Conservation (phyloP, 2,113 vertebrate genomes). For the Cyanoramphus novaezelandiae region DNA sequence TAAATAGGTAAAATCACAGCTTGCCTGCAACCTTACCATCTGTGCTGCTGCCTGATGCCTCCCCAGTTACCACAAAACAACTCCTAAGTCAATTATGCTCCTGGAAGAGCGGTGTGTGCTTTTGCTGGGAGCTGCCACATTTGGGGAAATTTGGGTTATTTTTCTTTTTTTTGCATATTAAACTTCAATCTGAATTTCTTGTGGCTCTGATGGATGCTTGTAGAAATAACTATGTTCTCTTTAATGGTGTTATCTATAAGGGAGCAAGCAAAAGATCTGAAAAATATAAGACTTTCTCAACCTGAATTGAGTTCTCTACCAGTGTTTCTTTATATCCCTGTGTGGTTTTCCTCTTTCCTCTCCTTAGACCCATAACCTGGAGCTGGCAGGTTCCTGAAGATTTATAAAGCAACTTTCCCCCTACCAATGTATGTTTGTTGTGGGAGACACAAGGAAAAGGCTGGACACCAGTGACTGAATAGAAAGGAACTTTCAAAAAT, state of each 20-base stretch:
- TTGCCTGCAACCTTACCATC: conserved; percentile 37
- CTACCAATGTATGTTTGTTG: background rate
- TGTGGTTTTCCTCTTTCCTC: background rate
- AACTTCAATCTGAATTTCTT: background rate
- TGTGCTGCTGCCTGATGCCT: conserved; percentile 26
- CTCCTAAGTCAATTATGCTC: background rate
- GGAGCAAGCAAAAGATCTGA: background rate
- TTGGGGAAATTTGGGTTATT: background rate
- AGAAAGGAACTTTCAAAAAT: background rate
- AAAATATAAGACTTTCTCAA: background rate
- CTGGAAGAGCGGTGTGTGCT: background rate
- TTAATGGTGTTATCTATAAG: background rate
- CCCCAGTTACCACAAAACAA: background rate
- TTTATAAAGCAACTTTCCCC: background rate
- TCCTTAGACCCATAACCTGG: background rate
- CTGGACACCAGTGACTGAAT: background rate
- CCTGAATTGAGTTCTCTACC: background rate
- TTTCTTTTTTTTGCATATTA: background rate
- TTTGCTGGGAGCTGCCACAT: background rate
- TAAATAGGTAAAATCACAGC: conserved; percentile 53
- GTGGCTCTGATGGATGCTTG: background rate
- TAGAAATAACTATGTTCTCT: background rate
- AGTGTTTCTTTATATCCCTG: background rate
- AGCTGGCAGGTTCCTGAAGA: background rate
- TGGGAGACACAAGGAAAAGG: background rate